A percentile compares a stretch with the other conserved stretches of the same genome.
Conservation (phyloP, 2,797 vertebrate genomes). For the Cetoscarus ocellatus region DNA sequence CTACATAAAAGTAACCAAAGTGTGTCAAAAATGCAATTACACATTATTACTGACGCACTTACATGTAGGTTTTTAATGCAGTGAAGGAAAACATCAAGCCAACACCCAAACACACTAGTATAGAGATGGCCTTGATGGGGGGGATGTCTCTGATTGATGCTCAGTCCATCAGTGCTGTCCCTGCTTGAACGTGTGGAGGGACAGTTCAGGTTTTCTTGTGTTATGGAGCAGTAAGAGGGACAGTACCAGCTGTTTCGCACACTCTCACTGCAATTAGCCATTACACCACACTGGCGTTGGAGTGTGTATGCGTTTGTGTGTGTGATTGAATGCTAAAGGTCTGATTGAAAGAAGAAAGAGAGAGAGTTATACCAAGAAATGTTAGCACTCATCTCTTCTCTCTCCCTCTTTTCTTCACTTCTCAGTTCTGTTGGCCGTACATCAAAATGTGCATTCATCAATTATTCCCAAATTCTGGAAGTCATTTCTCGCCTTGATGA, state of each 20-base stretch:
- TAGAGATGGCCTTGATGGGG: conserved; percentile 55
- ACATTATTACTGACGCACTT: conserved; percentile 16
- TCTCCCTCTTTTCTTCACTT: conserved; percentile 37
- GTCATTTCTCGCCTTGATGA: conserved; percentile 37
- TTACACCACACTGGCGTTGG: conserved; percentile 48
- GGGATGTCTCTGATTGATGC: conserved; percentile 73
- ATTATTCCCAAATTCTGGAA: conserved; percentile 42
- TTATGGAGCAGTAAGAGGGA: conserved; percentile 75
- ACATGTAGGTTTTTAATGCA: conserved; percentile 23
- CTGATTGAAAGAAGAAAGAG: conserved; percentile 69
- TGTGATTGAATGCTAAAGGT: conserved; percentile 62
- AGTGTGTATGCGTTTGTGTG: conserved; percentile 29
- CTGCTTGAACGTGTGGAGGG: conserved; percentile 54
- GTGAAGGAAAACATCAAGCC: too few species aligned
- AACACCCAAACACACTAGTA: conserved; percentile 18
- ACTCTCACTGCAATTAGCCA: conserved; percentile 73
- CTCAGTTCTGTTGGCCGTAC: conserved; percentile 42
- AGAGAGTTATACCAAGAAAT: conserved; percentile 61
- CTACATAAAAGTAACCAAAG: conserved; percentile 43
- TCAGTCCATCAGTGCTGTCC: conserved; percentile 58
- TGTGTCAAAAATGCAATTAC: conserved; percentile 35
- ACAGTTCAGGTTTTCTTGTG: conserved; percentile 73
- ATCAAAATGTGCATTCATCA: conserved; percentile 59
- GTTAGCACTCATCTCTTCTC: conserved; percentile 54
- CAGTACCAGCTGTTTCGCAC: conserved; percentile 73